These are phyloP conservation scores for Tympanuchus pallidicinctus DNA, from an alignment of 2,113 vertebrate genomes.

Conservation along the genomic window DNA sequence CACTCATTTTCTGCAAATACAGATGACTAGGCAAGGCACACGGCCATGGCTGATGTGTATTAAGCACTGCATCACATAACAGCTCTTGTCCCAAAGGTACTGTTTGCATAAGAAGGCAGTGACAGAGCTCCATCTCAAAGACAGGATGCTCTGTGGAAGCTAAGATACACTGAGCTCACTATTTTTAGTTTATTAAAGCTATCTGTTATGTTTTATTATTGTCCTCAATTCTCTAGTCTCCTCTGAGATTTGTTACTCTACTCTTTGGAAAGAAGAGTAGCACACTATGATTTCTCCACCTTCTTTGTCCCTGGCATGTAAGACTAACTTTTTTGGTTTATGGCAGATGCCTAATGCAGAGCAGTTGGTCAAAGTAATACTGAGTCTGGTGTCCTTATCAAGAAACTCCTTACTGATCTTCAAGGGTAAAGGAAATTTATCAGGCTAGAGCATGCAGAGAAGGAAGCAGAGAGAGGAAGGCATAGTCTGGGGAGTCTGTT, in stretches of 20 bases:
- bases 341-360: not conserved
- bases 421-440: not conserved
- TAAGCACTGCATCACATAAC: not conserved
- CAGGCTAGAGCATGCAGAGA: accelerated
- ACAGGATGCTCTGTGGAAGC: not conserved
- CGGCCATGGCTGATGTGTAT: not conserved
- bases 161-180: not conserved
- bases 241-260: constrained; percentile 32
- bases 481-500: not conserved
- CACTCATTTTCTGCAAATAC: not conserved
- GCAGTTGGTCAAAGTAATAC: not conserved
- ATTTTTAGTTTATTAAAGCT: constrained; percentile 67
- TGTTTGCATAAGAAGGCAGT: not conserved
- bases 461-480: not conserved
- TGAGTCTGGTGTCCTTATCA: not conserved
- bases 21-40: not conserved
- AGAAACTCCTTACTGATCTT: not conserved
- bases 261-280: not conserved
- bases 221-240: not conserved
- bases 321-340: not conserved
- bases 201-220: constrained; percentile 45
- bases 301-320: not conserved
- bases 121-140: not conserved
- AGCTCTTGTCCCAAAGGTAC: not conserved
- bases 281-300: not conserved